Percentiles rank a stretch among this genome's conserved stretches.
Conservation (phyloP, 2,888 invertebrate genomes). For the Hermaeophaga mercurialis region DNA sequence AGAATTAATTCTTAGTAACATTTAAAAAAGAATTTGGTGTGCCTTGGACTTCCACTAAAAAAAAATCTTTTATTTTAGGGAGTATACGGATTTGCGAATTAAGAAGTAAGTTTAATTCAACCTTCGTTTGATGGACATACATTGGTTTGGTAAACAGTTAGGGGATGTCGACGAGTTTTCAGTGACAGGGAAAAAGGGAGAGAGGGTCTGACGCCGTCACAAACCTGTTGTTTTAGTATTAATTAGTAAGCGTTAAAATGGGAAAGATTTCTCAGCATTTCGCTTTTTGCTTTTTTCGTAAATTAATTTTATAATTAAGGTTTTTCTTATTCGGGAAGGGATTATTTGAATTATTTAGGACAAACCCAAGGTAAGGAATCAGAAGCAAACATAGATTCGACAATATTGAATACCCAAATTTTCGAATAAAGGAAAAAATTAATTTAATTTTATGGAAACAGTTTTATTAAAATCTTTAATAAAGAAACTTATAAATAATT, state of each 20-base stretch:
- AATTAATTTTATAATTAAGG: slow-evolving; percentile 12
- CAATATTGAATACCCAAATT: too few relatives aligned
- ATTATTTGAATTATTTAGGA: background rate
- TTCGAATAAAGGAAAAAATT: too few relatives aligned
- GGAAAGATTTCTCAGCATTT: slow-evolving; percentile 17
- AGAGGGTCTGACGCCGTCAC: slow-evolving; percentile 14
- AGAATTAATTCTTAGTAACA: too few relatives aligned
- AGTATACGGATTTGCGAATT: too few relatives aligned
- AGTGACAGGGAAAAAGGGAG: slow-evolving; percentile 3
- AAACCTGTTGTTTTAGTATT: slow-evolving; percentile 25
- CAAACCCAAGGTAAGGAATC: too few relatives aligned
- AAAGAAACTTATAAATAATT: background rate
- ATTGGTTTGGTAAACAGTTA: slow-evolving; percentile 2
- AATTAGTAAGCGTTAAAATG: slow-evolving; percentile 18
- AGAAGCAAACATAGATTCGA: too few relatives aligned
- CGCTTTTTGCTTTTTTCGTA: slow-evolving; percentile 13
- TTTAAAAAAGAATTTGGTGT: too few relatives aligned
- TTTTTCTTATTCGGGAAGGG: slow-evolving; percentile 4
- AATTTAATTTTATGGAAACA: too few relatives aligned
- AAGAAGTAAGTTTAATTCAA: background rate
- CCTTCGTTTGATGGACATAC: background rate
- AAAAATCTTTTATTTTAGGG: too few relatives aligned
- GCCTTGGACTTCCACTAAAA: too few relatives aligned
- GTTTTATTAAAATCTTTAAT: background rate
- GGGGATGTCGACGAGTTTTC: background rate